Percentiles rank a stretch among this genome's conserved stretches.
Evolutionary conservation across 2,888 invertebrate genomes (phyloP).

Genomic region (Caenorhabditis virilis): DNA sequence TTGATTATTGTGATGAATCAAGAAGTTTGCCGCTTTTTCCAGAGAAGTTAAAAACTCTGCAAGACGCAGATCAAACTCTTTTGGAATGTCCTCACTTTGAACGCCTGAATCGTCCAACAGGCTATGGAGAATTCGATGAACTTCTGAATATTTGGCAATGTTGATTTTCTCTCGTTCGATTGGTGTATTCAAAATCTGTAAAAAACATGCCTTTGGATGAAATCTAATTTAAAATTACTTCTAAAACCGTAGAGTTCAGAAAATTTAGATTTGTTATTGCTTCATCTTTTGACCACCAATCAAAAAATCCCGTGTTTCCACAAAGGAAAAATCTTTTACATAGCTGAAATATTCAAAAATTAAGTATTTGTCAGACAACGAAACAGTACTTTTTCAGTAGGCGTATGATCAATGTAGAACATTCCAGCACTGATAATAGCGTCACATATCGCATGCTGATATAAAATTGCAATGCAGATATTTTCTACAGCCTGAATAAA

Average conservation of each 20-base stretch:
- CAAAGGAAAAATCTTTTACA: slow-evolving; percentile 16
- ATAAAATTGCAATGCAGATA: slow-evolving; percentile 2
- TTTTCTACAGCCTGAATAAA: background rate
- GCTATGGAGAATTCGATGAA: too few species aligned
- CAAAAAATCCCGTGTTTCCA: slow-evolving; percentile 7
- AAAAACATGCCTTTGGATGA: too few species aligned
- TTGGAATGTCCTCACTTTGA: background rate
- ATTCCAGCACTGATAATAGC: slow-evolving; percentile 2
- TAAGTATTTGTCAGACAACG: background rate
- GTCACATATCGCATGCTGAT: slow-evolving; percentile 12
- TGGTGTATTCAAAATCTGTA: background rate
- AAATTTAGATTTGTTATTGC: background rate
- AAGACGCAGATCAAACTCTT: background rate
- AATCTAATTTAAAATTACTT: background rate
- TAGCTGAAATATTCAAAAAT: background rate
- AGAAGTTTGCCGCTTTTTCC: background rate
- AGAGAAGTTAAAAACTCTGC: background rate
- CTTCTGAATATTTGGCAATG: background rate
- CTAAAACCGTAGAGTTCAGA: background rate
- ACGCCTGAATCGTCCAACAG: background rate
- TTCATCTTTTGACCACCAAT: slow-evolving; percentile 11
- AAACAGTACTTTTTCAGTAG: slow-evolving; percentile 5
- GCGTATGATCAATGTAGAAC: slow-evolving; percentile 25
- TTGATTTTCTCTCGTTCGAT: background rate
- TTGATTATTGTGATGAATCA: too few species aligned